Evolutionary conservation across 2,888 invertebrate species (phyloP).

Genomic region (Eupithecia centaureata): DNA sequence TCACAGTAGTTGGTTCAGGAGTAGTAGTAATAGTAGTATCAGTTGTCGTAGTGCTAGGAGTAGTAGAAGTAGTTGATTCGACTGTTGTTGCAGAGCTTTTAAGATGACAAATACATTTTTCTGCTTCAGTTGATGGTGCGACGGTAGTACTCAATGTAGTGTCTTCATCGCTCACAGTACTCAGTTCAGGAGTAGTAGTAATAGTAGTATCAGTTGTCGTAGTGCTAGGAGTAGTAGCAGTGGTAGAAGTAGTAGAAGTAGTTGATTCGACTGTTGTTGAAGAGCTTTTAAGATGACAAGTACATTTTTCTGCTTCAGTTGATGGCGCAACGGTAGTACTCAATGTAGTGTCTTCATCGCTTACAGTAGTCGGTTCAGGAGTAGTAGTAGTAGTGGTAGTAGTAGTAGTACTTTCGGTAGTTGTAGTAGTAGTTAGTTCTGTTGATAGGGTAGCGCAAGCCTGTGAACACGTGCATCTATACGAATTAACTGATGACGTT

Average conservation of each 20-base stretch:
- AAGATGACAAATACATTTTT: too few relatives aligned
- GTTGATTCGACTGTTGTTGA: background rate
- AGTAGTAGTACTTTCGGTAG: conserved; percentile 5
- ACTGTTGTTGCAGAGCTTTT: too few relatives aligned
- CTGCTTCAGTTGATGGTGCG: too few relatives aligned
- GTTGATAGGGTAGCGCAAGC: background rate
- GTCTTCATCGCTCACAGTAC: too few relatives aligned
- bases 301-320: conserved; percentile 11
- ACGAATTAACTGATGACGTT: background rate
- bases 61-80: too few relatives aligned
- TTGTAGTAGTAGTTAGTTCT: background rate
- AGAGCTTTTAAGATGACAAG: background rate
- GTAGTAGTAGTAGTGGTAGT: conserved; percentile 2
- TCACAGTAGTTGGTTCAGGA: background rate
- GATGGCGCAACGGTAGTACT: background rate
- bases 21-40: conserved; percentile 3
- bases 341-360: background rate
- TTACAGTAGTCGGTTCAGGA: background rate
- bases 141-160: too few relatives aligned
- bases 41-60: conserved; percentile 1
- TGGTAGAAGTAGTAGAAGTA: background rate
- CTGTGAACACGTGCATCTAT: conserved; percentile 1
- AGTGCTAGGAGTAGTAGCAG: too few relatives aligned
- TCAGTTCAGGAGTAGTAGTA: too few relatives aligned
- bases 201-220: too few relatives aligned